Evolutionary conservation across 2,888 invertebrate species (phyloP), one percentile per base, ranked within the genome.

Genomic region (Mythimna pallens): DNA sequence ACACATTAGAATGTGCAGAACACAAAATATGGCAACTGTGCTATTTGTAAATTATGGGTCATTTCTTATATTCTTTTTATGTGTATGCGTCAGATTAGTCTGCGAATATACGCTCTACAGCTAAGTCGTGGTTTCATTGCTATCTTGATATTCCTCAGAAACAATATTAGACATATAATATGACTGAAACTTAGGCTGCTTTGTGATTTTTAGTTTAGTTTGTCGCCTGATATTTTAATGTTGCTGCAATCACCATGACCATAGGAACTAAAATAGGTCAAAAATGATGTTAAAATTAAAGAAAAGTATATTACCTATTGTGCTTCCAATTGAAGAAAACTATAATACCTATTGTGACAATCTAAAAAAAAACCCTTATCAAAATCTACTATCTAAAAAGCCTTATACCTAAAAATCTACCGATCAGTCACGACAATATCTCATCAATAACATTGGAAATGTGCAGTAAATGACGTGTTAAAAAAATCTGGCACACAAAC

Each of bases 401-500:
- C 17, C 2, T 7, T 17, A 14, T 43, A 43, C 14, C 4, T 14
- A 43, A 9, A 34, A 58, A 34, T 10, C 4, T 30, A 34, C 17
- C 20, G 30, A 57, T 78, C 65, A 78, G 66, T 81, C 75, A 68
- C 59, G 43, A 40, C 12, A 57, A 30, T 30, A 30, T 55, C 0
- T 34, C 30, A 30, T 30, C 30, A 7, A 64, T 76, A 34, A 30
- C 65, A 80, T 70, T 68, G 81, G 34, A 81, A 74, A 74, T 65
- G 73, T 63, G 62, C 73, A 82, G 20, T 17, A 65, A 67, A 59
- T 57, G 58, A 68, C 58, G 62, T 34, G 58, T 67, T 62, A 20
- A 30, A 70, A 80, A 92, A 90, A 85, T 61, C 75, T 86, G 80
- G 84, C 80, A 84, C 84, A 83, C 73, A 71, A 70, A 90, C 90